These are phyloP conservation scores for Phortica okadai DNA, from an alignment of 2,888 invertebrate genomes.

Conservation along the genomic window DNA sequence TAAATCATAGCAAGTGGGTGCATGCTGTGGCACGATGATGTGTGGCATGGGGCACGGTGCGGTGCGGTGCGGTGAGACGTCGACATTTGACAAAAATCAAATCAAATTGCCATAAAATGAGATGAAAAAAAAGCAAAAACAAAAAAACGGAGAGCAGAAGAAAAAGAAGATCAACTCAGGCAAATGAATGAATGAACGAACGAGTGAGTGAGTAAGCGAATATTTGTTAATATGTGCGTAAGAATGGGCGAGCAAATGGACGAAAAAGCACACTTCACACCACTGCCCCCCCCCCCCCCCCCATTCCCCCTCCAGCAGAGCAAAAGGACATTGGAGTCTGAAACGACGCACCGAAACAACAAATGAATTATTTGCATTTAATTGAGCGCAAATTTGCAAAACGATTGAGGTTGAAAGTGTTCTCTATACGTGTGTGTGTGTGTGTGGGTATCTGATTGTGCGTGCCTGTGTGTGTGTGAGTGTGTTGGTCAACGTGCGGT, in stretches of 20 bases:
- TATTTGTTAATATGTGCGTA: neutral
- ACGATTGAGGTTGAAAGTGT: conserved; percentile 54
- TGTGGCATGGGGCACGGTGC: conserved; percentile 22
- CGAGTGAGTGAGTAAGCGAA: neutral
- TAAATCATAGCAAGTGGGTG: conserved; percentile 71
- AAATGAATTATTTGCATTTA: conserved; percentile 74
- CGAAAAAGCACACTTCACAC: neutral
- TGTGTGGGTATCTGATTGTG: conserved; percentile 45
- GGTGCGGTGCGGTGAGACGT: conserved; percentile 18
- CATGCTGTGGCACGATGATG: conserved; percentile 7
- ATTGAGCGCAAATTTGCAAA: conserved; percentile 73
- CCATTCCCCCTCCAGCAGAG: neutral
- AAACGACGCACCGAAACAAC: conserved; percentile 51
- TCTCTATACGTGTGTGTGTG: conserved; percentile 38
- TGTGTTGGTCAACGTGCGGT: conserved; percentile 20
- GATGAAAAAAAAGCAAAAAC: neutral
- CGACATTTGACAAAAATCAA: conserved; percentile 67
- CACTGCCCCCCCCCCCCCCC: neutral
- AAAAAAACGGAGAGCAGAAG: neutral
- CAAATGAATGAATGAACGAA: conserved; percentile 45
- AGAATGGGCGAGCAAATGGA: neutral
- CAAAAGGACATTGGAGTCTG: conserved; percentile 2
- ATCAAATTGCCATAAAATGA: conserved; percentile 68
- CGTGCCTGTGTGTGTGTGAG: conserved; percentile 34
- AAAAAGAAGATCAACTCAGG: conserved; percentile 37